These are phyloP conservation scores for Aldabrachelys gigantea DNA, from an alignment of 2,113 vertebrate genomes.

Conservation along the genomic window DNA sequence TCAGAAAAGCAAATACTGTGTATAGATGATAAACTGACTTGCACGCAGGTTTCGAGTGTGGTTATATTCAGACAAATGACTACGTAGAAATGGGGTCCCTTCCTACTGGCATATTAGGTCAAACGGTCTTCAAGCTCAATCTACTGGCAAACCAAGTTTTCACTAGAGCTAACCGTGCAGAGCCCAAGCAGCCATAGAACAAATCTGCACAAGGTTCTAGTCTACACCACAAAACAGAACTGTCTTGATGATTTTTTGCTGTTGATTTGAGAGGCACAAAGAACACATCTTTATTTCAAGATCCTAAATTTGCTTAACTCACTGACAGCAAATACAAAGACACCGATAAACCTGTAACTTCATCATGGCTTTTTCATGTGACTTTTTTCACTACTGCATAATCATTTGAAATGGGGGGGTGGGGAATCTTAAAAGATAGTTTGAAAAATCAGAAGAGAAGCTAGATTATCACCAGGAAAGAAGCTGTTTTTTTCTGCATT, in stretches of 20 bases:
- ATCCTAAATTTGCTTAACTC: neutral
- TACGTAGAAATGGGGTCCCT: neutral
- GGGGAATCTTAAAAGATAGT: neutral
- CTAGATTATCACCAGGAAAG: neutral
- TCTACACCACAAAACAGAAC: neutral
- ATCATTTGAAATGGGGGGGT: neutral
- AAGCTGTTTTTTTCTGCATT: neutral
- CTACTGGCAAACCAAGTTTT: conserved; percentile 3
- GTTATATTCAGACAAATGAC: neutral
- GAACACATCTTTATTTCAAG: conserved; percentile 31
- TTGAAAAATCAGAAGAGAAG: neutral
- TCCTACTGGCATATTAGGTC: neutral
- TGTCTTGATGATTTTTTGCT: neutral
- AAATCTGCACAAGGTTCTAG: neutral
- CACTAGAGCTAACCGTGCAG: conserved; percentile 9
- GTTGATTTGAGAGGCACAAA: neutral
- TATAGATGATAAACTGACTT: neutral
- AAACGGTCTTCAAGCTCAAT: neutral
- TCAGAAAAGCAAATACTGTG: neutral
- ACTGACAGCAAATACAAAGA: conserved; percentile 2
- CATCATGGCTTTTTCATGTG: neutral
- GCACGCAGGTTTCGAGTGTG: neutral
- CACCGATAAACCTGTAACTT: conserved; percentile 4
- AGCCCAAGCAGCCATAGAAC: neutral
- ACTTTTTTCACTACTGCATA: neutral